Percentiles rank a stretch among this genome's conserved stretches.
Conservation (phyloP, 2,113 vertebrate genomes). For the Zootoca vivipara region DNA sequence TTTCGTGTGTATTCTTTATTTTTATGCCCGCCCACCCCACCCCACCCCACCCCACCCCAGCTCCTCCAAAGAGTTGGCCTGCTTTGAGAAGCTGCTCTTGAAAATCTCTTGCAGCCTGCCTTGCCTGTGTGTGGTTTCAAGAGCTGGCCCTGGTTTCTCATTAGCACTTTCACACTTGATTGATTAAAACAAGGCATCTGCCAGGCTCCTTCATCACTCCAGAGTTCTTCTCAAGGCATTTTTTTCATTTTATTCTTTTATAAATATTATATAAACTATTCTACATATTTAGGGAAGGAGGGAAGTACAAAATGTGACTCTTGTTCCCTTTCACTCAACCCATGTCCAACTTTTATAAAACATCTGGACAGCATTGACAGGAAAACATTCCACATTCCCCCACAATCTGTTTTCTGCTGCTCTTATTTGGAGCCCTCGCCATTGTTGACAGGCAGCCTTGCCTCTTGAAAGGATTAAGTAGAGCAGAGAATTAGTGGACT, state of each 20-base stretch:
- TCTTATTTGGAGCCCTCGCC: neutral
- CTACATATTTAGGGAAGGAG: neutral
- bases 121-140: constrained; percentile 2
- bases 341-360: constrained; percentile 1
- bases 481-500: constrained; percentile 13
- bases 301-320: neutral
- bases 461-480: constrained; percentile 22
- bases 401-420: neutral
- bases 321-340: neutral
- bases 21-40: neutral
- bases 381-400: neutral
- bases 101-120: constrained; percentile 23
- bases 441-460: neutral
- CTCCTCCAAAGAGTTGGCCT: neutral
- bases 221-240: constrained; percentile 19
- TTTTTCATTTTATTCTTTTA: constrained; percentile 5
- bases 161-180: constrained; percentile 42
- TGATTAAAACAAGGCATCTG: constrained; percentile 45
- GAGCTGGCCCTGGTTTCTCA: constrained; percentile 34
- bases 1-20: neutral
- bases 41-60: no score
- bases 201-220: constrained; percentile 19
- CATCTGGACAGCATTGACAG: constrained; percentile 5
- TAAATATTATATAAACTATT: constrained; percentile 6
- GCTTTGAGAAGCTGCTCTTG: constrained; percentile 19